Base-by-base conservation (phyloP, 2,113 vertebrate genomes). In the Cynocephalus volans region DNA sequence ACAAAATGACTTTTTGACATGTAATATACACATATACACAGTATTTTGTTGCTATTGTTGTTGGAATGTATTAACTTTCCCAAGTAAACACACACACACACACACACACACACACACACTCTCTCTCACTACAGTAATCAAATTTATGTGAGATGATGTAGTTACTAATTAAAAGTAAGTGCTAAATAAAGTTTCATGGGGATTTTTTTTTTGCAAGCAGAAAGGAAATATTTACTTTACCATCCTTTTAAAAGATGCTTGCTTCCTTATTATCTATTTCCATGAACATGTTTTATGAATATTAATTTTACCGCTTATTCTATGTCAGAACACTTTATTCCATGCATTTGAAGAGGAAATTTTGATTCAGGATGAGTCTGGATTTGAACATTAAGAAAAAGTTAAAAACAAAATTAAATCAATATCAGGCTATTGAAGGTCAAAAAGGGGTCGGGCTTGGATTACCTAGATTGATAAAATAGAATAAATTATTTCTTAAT, bases 381-480 rank as follows among this genome's bases (percentile, higher is more conserved):
- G 4, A 21, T 96, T 95, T 77, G 45, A 36, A 72, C 50, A 26
- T 69, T 23, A 80, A 94, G 33, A 54, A 88, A 93, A 93, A 65
- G 9, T 72, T 80, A 77, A 77, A 95, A 8, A 48, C 58, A 89
- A 18, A 73, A 90, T 76, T 89, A 77, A 82, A 4, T 31, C 33
- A 86, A 69, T 73, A 19, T 84, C 73, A 83, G 24, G 18, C 21
- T 82, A n/a, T 70, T 31, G 12, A 70, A n/a, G 21, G 58, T 77
- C 11, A 50, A 76, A 65, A 91, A 54, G 8, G 21, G 90, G 56
- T 90, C 93, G 41, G 11, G 14, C 24, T 77, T 81, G 54, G 50
- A 92, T 76, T 84, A 88, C 54, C 17, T 58, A 83, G 36, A 87
- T 65, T 75, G n/a, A 89, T 62, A 60, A 95, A 93, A 80, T 65